A percentile compares a stretch with the other conserved stretches of the same genome.
Evolutionary conservation across 2,888 invertebrate species (phyloP).

Genomic region (Osmoderma eremita): DNA sequence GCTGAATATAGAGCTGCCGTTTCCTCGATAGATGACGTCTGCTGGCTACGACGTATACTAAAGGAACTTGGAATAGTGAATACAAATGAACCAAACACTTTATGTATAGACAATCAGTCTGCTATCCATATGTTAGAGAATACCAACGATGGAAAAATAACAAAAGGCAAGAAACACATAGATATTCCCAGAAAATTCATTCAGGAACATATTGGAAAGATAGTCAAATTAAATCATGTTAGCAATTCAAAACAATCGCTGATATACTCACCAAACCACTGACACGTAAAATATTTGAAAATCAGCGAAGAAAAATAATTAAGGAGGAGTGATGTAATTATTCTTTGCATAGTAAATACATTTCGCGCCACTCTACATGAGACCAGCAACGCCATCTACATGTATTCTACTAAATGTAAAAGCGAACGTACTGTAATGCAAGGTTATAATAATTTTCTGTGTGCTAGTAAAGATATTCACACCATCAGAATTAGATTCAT

Average conservation of each 20-base stretch:
- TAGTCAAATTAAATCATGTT: constrained; percentile 49
- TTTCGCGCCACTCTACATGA: no score
- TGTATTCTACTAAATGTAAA: no score
- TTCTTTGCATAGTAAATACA: no score
- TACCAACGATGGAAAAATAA: constrained; percentile 47
- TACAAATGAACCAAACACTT: constrained; percentile 46
- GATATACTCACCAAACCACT: constrained; percentile 50
- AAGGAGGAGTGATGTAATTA: constrained; percentile 19
- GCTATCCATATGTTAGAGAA: constrained; percentile 54
- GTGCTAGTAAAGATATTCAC: no score
- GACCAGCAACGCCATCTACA: no score
- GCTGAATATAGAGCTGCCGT: constrained; percentile 49
- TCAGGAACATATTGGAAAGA: constrained; percentile 51
- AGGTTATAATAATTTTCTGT: no score
- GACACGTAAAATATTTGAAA: constrained; percentile 43
- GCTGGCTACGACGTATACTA: constrained; percentile 51
- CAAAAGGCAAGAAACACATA: constrained; percentile 54
- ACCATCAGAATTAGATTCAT: no score
- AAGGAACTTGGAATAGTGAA: constrained; percentile 47
- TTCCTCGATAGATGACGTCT: constrained; percentile 51
- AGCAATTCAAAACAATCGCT: constrained; percentile 50
- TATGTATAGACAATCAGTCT: constrained; percentile 52
- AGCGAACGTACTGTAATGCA: no score
- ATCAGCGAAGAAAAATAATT: constrained; percentile 38
- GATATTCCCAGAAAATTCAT: constrained; percentile 53